A percentile compares a stretch with the other conserved stretches of the same genome.
Evolutionary conservation across 1,140 invertebrate species (phyloP).

Genomic region (Hermetia illucens): DNA sequence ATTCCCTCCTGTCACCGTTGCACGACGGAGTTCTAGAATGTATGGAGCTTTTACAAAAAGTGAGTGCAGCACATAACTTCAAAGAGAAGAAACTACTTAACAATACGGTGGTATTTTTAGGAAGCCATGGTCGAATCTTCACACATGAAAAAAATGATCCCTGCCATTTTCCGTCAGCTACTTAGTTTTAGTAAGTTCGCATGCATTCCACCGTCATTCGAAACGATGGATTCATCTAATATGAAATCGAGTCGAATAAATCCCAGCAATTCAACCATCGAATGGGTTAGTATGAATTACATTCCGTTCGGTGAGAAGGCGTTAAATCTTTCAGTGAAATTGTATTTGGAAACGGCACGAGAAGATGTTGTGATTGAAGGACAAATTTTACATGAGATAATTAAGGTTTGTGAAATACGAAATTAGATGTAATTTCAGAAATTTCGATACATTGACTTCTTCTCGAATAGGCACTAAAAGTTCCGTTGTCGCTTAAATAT

Average conservation of each 20-base stretch:
- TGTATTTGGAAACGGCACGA: constrained; percentile 69
- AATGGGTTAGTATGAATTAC: constrained; percentile 75
- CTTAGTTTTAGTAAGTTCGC: constrained; percentile 59
- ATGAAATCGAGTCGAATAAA: constrained; percentile 19
- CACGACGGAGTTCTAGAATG: constrained; percentile 71
- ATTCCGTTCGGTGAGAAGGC: constrained; percentile 80
- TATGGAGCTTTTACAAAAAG: constrained; percentile 66
- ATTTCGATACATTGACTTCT: constrained; percentile 1
- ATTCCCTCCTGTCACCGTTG: constrained; percentile 61
- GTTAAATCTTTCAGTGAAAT: constrained; percentile 61
- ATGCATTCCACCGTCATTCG: constrained; percentile 50
- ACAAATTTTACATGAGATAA: constrained; percentile 60
- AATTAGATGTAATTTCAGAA: not conserved
- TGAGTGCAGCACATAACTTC: constrained; percentile 21
- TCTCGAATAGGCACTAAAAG: constrained; percentile 38
- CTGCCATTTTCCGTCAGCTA: constrained; percentile 66
- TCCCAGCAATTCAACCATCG: constrained; percentile 35
- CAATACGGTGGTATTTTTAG: constrained; percentile 31
- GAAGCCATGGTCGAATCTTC: constrained; percentile 54
- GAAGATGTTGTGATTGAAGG: constrained; percentile 59
- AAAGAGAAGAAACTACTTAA: constrained; percentile 3
- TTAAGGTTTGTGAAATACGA: constrained; percentile 25
- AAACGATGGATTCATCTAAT: constrained; percentile 41
- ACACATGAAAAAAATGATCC: constrained; percentile 53
- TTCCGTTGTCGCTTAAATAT: constrained; percentile 71